Percentiles rank a stretch among this genome's conserved stretches.
Conservation (phyloP, 2,888 invertebrate genomes). For the Orthosia gracilis region DNA sequence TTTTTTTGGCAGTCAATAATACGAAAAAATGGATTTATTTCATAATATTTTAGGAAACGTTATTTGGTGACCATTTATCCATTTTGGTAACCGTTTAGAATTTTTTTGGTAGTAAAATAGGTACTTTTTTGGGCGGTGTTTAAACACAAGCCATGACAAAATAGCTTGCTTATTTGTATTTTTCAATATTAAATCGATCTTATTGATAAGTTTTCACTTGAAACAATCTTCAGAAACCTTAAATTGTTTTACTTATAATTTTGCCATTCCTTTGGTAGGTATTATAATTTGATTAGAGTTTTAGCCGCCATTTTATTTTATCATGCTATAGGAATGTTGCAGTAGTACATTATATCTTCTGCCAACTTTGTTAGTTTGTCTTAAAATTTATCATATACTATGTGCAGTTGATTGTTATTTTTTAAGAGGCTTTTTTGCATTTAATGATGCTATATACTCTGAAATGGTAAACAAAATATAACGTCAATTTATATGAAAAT, state of each 20-base stretch:
- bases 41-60: no score
- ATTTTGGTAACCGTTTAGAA: no score
- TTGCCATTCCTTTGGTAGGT: constrained; percentile 31
- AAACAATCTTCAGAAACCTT: neutral
- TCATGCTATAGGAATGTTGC: constrained; percentile 70
- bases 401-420: constrained; percentile 81
- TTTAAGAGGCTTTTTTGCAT: constrained; percentile 82
- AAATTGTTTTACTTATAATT: neutral
- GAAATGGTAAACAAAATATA: constrained; percentile 87
- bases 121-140: no score
- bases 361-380: constrained; percentile 56
- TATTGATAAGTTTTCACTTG: no score
- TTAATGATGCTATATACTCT: constrained; percentile 88
- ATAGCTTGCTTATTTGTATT: neutral
- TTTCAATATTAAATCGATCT: neutral
- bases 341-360: constrained; percentile 60
- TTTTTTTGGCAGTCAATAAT: no score
- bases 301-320: constrained; percentile 52
- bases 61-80: no score
- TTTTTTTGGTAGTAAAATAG: no score
- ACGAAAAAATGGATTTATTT: no score
- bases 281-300: constrained; percentile 36
- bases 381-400: constrained; percentile 57
- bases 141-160: no score
- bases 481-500: constrained; percentile 48